phyloP scores from a whole-genome alignment of 1,140 invertebrate species.

The Eriocheir sinensis region DNA sequence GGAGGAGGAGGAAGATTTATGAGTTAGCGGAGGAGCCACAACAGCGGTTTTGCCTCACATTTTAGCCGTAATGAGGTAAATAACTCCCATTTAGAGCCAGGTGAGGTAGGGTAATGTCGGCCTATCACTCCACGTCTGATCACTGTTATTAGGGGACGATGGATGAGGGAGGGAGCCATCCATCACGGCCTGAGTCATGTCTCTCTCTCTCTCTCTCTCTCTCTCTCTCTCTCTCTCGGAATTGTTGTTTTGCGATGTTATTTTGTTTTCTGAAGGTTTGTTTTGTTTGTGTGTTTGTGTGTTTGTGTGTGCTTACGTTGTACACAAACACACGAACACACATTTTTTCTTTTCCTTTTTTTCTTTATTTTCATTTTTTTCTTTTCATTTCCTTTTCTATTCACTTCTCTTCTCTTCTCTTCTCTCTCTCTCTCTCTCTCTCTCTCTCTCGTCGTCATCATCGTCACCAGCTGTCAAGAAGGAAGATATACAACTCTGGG shows the following conservation, averaged over 20 bases:
- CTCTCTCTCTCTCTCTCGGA: conserved; percentile 5
- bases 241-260: background rate
- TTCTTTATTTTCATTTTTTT: background rate
- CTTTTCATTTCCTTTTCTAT: background rate
- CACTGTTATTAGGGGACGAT: background rate
- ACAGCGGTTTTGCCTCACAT: conserved; percentile 22
- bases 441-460: no score
- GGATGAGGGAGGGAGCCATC: background rate
- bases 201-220: conserved; percentile 10
- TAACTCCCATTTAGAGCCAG: background rate
- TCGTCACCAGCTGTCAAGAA: no score
- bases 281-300: background rate
- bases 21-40: background rate
- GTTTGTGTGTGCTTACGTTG: background rate
- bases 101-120: background rate
- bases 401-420: background rate
- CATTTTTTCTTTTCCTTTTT: no score
- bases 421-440: background rate
- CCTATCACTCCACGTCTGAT: background rate
- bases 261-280: background rate
- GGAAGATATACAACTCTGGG: no score
- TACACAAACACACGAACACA: no score
- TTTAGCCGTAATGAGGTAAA: background rate
- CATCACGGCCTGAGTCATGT: background rate
- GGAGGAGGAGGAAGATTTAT: background rate